Conservation (phyloP, 2,797 vertebrate genomes). For the Protonibea diacanthus region DNA sequence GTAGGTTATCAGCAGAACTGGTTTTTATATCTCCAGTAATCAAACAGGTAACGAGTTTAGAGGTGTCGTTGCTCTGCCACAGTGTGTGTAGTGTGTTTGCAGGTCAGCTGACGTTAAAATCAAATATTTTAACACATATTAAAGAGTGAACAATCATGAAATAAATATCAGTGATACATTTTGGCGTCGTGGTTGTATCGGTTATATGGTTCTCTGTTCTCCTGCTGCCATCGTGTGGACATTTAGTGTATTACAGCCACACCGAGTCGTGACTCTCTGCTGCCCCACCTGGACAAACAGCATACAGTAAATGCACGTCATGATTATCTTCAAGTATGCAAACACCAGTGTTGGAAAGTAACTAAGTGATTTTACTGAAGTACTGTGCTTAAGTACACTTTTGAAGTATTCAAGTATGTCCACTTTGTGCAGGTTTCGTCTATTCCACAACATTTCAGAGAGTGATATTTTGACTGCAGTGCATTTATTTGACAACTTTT, state of each 20-base stretch:
- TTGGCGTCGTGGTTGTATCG: not conserved
- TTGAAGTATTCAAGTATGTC: not conserved
- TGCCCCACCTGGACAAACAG: conserved; percentile 34
- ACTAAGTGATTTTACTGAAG: not conserved
- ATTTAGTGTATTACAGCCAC: conserved; percentile 31
- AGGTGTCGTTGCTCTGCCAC: too few species aligned
- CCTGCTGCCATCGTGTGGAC: conserved; percentile 73
- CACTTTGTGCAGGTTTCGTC: not conserved
- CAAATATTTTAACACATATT: not conserved
- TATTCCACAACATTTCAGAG: not conserved
- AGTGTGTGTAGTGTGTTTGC: not conserved
- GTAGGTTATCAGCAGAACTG: not conserved
- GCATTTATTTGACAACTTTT: not conserved
- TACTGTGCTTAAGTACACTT: not conserved
- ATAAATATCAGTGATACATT: not conserved
- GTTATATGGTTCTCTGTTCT: conserved; percentile 38
- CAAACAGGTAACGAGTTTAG: not conserved
- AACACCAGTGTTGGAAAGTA: not conserved
- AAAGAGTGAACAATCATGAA: not conserved
- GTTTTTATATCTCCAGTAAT: not conserved
- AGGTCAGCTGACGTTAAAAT: not conserved
- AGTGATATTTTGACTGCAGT: not conserved
- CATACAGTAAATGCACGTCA: not conserved
- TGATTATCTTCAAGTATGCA: not conserved
- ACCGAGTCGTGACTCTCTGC: conserved; percentile 12